These are phyloP conservation scores for Tetragonisca angustula DNA, from an alignment of 2,888 invertebrate genomes.

Conservation along the genomic window DNA sequence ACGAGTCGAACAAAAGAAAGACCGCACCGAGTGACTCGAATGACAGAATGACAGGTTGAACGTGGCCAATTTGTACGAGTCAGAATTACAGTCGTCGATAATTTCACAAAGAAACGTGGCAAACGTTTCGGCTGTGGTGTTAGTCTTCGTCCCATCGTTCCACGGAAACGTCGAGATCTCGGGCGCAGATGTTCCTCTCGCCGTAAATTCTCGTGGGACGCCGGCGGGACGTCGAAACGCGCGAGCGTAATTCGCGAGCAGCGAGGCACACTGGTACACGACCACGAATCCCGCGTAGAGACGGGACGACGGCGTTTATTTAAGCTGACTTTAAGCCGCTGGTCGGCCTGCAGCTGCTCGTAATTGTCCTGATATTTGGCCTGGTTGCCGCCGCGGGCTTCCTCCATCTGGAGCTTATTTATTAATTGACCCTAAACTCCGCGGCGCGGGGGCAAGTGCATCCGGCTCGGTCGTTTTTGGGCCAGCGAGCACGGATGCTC, in stretches of 20 bases:
- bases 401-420: constrained; percentile 65
- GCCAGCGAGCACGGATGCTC: constrained; percentile 19
- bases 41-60: too few relatives aligned
- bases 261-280: constrained; percentile 43
- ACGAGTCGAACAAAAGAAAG: too few relatives aligned
- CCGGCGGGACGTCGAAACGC: constrained; percentile 12
- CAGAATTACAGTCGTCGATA: too few relatives aligned
- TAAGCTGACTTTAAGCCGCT: constrained; percentile 76
- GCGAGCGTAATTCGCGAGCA: constrained; percentile 52
- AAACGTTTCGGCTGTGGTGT: too few relatives aligned
- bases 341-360: constrained; percentile 73
- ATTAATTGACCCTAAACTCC: constrained; percentile 74
- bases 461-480: constrained; percentile 44
- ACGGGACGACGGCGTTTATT: constrained; percentile 64
- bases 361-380: constrained; percentile 78
- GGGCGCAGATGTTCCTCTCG: constrained; percentile 70
- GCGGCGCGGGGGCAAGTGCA: constrained; percentile 45
- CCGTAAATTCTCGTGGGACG: constrained; percentile 51
- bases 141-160: too few relatives aligned
- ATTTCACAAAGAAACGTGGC: too few relatives aligned
- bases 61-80: too few relatives aligned
- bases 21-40: too few relatives aligned
- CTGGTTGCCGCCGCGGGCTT: constrained; percentile 3
- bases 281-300: constrained; percentile 2
- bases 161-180: constrained; percentile 52